phyloP scores from a whole-genome alignment of 2,797 vertebrate genomes.

The Hyperoplus immaculatus region DNA sequence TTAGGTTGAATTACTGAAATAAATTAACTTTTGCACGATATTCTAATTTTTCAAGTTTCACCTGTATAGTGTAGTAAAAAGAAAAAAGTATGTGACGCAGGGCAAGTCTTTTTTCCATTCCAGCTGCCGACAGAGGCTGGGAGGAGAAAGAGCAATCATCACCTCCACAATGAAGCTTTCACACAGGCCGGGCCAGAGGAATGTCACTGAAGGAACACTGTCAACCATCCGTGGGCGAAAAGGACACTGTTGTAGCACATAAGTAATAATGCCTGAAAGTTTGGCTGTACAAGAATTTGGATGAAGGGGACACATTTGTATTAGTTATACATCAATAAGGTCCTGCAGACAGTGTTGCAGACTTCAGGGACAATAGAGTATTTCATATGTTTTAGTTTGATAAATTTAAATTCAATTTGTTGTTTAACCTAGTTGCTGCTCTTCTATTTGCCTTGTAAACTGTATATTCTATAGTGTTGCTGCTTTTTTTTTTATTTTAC shows the following conservation, averaged over 20 bases:
- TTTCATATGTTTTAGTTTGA: too few species aligned
- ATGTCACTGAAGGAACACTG: constrained; percentile 52
- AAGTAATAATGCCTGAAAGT: neutral
- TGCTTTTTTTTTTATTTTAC: too few species aligned
- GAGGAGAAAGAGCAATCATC: constrained; percentile 71
- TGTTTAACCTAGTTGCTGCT: too few species aligned
- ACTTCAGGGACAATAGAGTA: neutral
- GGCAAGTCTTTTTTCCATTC: constrained; percentile 62
- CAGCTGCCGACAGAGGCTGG: constrained; percentile 82
- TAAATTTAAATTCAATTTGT: neutral
- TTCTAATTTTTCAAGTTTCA: too few species aligned
- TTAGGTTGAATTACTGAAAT: too few species aligned
- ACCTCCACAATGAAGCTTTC: constrained; percentile 83
- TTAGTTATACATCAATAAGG: neutral
- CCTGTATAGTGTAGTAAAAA: too few species aligned
- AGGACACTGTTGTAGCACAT: constrained; percentile 14
- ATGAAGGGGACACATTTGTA: neutral
- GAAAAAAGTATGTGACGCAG: too few species aligned
- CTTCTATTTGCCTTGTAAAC: too few species aligned
- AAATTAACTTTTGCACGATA: too few species aligned
- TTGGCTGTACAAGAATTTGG: too few species aligned
- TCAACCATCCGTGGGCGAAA: neutral
- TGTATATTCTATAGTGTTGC: too few species aligned
- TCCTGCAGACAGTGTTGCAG: neutral
- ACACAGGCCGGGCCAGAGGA: constrained; percentile 61